Evolutionary conservation across 2,797 vertebrate species (phyloP).

Genomic region (Bucorvus abyssinicus): DNA sequence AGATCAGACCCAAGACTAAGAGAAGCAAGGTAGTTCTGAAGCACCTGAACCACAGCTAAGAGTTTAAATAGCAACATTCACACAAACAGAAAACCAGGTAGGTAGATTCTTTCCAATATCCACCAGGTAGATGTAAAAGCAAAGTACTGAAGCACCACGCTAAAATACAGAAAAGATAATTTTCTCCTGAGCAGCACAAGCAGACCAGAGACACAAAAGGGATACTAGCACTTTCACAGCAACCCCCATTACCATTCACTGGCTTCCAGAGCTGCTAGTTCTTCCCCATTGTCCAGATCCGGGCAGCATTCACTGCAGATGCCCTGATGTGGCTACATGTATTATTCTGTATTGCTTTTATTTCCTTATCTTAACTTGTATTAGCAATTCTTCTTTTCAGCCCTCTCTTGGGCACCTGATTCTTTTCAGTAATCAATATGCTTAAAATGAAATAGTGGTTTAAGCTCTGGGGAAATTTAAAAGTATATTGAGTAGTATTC

Average conservation of each 20-base stretch:
- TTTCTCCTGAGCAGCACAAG: neutral
- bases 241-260: too few species aligned
- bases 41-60: neutral
- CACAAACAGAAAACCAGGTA: neutral
- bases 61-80: neutral
- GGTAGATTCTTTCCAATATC: neutral
- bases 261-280: neutral
- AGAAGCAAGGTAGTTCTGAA: neutral
- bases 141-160: neutral
- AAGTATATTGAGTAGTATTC: neutral
- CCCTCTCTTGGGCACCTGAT: neutral
- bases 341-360: neutral
- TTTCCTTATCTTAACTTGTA: neutral
- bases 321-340: too few species aligned
- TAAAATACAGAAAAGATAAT: neutral
- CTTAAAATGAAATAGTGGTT: neutral
- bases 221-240: neutral
- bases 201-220: neutral
- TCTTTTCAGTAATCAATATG: neutral
- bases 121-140: neutral
- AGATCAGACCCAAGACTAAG: neutral
- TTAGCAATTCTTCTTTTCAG: neutral
- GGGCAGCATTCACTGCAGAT: neutral
- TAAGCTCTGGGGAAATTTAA: neutral
- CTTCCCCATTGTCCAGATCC: fast-evolving